Evolutionary conservation across 2,888 invertebrate species (phyloP), one percentile per base, ranked within the genome.

Genomic region (Tyria jacobaeae): DNA sequence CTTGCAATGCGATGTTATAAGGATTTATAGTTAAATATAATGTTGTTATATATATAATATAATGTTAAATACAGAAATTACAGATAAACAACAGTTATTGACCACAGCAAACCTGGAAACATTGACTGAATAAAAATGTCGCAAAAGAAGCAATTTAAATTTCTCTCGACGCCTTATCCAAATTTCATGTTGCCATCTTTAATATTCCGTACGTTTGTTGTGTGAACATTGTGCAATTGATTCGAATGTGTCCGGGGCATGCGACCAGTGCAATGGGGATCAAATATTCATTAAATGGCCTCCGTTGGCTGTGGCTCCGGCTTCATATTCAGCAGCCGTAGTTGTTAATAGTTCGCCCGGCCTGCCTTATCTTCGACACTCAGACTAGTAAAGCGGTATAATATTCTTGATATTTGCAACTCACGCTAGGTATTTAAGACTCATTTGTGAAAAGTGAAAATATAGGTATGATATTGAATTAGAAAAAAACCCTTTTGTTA

Each of bases 241-340:
- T 87, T 87, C 83, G 78, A 86, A 89, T 85, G 82, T 85, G 81
- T 83, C 73, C 80, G 74, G 65, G 66, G 75, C 70, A 76, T 79
- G 77, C 79, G 78, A 80, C 79, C 79, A 83, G 81, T 85, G 84
- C 85, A 84, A 82, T 78, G 76, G 67, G 77, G 81, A 87, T 89
- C 87, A 86, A 91, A 89, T 89, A 90, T 90, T 91, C 90, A 91
- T 91, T 90, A 89, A 86, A 88, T 82, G 81, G 85, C 83, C 81
- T 74, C 80, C 76, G 79, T 80, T 73, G 77, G 77, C 75, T 76
- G 78, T 72, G 79, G 82, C 79, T 71, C 81, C 69, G 77, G 80
- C 80, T 89, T 89, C 88, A 89, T 89, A 91, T 91, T 90, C 90
- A 86, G 81, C 76, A 83, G 86, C 84, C 88, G 86, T 86, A 82